phyloP scores from a whole-genome alignment of 2,797 vertebrate genomes.

The Poecilia velifera region DNA sequence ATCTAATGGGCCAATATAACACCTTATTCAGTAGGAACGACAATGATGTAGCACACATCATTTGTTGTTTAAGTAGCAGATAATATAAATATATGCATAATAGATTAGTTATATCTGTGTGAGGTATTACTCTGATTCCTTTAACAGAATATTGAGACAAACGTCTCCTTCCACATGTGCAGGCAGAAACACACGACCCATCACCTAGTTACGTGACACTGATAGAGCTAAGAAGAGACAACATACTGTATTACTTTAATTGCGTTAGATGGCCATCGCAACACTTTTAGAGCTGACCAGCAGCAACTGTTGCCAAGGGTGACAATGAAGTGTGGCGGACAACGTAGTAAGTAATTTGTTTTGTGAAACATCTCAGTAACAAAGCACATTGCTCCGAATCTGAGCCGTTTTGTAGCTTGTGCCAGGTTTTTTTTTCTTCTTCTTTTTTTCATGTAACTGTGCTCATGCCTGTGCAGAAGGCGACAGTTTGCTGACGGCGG shows the following conservation, averaged over 20 bases:
- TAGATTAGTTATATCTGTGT: not conserved
- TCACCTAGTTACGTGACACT: not conserved
- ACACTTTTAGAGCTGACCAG: not conserved
- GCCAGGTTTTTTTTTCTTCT: not conserved
- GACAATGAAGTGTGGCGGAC: not conserved
- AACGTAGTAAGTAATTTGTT: not conserved
- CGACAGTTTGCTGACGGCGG: conserved; percentile 25
- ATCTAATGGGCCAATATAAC: not conserved
- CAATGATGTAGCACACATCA: not conserved
- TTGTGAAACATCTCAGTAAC: not conserved
- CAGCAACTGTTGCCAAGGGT: not conserved
- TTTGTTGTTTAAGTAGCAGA: not conserved
- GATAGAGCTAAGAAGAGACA: not conserved
- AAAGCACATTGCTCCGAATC: not conserved
- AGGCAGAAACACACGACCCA: not conserved
- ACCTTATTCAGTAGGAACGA: not conserved
- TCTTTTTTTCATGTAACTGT: not conserved
- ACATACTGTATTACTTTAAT: not conserved
- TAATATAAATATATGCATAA: not conserved
- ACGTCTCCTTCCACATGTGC: not conserved
- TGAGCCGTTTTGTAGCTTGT: not conserved
- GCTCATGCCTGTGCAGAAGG: not conserved
- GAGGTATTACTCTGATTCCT: not conserved
- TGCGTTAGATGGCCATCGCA: not conserved
- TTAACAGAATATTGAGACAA: not conserved